phyloP scores from a whole-genome alignment of 2,888 invertebrate genomes.

The Schrankia costaestrigalis region DNA sequence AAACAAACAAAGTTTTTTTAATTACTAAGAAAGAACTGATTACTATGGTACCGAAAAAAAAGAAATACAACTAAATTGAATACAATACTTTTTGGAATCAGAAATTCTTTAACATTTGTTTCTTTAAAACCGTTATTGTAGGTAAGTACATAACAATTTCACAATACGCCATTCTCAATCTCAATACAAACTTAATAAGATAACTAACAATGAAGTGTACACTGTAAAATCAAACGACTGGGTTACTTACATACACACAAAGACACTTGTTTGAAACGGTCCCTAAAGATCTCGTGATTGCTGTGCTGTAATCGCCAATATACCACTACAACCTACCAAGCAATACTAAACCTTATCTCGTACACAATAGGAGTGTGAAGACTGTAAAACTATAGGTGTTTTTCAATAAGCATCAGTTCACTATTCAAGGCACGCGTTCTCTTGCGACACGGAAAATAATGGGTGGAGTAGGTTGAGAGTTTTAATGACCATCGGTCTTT shows the following conservation, averaged over 20 bases:
- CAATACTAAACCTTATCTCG: conserved; percentile 21
- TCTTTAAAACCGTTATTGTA: no score
- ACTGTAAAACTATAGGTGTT: conserved; percentile 29
- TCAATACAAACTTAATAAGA: conserved; percentile 26
- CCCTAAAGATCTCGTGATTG: conserved; percentile 50
- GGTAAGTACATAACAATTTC: no score
- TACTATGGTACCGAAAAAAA: no score
- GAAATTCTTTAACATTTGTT: no score
- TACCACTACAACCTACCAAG: conserved; percentile 5
- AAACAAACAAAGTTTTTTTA: no score
- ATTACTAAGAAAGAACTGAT: no score
- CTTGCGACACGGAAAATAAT: conserved; percentile 52
- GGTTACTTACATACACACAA: conserved; percentile 25
- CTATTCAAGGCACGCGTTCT: conserved; percentile 49
- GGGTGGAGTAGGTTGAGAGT: conserved; percentile 24
- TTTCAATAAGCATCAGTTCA: conserved; percentile 47
- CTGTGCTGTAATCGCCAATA: conserved; percentile 30
- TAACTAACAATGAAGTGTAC: conserved; percentile 20
- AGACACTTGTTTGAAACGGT: conserved; percentile 44
- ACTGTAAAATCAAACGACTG: conserved; percentile 21
- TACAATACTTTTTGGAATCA: no score
- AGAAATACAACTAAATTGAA: no score
- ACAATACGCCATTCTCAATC: conserved; percentile 5
- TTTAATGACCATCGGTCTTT: conserved; percentile 42
- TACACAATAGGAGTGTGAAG: background rate